A percentile compares a stretch with the other conserved stretches of the same genome.
phyloP scores from a whole-genome alignment of 1,140 invertebrate genomes.

The Chironomus tepperi region DNA sequence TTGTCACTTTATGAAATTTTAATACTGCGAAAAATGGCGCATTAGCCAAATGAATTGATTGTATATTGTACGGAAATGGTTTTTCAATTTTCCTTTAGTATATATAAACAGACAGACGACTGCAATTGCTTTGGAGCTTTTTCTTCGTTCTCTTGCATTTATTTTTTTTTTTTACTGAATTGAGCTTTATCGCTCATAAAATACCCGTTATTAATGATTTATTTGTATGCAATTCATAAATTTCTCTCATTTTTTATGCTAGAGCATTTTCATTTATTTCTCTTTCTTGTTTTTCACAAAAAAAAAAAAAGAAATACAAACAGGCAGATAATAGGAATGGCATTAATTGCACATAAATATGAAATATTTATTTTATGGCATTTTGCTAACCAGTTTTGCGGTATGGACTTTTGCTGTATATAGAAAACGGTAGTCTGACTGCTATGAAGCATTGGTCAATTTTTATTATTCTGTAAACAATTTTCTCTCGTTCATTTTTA shows the following conservation, averaged over 20 bases:
- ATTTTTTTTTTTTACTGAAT: neutral
- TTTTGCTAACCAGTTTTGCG: too few relatives aligned
- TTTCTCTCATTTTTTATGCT: neutral
- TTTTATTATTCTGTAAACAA: too few relatives aligned
- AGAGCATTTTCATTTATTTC: neutral
- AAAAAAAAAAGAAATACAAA: neutral
- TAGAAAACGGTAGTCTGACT: too few relatives aligned
- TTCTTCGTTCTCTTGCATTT: neutral
- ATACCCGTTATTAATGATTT: slow-evolving; percentile 9
- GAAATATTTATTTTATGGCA: too few relatives aligned
- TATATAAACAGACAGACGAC: neutral
- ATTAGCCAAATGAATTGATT: slow-evolving; percentile 9
- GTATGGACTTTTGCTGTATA: too few relatives aligned
- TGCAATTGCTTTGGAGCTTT: neutral
- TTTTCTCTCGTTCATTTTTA: too few relatives aligned
- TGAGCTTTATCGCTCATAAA: slow-evolving; percentile 2
- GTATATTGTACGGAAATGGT: slow-evolving; percentile 5
- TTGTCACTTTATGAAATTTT: neutral
- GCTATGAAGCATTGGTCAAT: too few relatives aligned
- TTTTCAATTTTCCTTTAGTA: neutral
- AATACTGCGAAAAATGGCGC: neutral
- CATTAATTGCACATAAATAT: neutral
- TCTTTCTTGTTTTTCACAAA: too few relatives aligned
- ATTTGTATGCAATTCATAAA: slow-evolving; percentile 3
- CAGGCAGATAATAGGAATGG: neutral